phyloP scores from a whole-genome alignment of 2,113 vertebrate species.

The Oncorhynchus clarkii region DNA sequence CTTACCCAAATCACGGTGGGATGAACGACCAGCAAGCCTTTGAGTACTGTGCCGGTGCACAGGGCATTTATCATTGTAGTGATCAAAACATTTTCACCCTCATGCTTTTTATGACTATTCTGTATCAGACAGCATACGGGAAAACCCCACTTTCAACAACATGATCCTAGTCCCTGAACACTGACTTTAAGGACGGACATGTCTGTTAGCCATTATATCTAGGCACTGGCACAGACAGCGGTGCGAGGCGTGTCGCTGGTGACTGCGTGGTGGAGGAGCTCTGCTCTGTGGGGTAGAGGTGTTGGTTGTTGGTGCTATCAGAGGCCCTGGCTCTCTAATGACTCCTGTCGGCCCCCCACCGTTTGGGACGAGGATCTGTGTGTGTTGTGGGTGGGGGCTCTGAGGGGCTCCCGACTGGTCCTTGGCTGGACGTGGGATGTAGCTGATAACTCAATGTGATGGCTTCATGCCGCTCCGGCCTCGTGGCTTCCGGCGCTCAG shows the following conservation, averaged over 20 bases:
- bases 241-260: background rate
- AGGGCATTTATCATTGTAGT: too few relatives aligned
- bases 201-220: background rate
- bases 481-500: conserved; percentile 39
- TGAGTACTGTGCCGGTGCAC: too few relatives aligned
- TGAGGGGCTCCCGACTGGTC: conserved; percentile 53
- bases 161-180: too few relatives aligned
- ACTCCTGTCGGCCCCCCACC: conserved; percentile 70
- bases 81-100: too few relatives aligned
- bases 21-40: background rate
- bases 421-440: conserved; percentile 31
- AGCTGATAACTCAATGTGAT: conserved; percentile 71
- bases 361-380: conserved; percentile 62
- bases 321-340: conserved; percentile 58
- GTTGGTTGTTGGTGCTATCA: conserved; percentile 65
- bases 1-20: background rate
- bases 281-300: conserved; percentile 31
- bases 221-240: background rate
- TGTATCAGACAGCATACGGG: too few relatives aligned
- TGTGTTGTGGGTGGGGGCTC: conserved; percentile 53
- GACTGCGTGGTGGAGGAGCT: conserved; percentile 22
- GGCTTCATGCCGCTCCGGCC: conserved; percentile 68
- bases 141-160: too few relatives aligned
- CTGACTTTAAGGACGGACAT: too few relatives aligned
- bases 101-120: too few relatives aligned